These are phyloP conservation scores for Euschistus heros DNA, from an alignment of 1,140 invertebrate genomes.

Conservation along the genomic window DNA sequence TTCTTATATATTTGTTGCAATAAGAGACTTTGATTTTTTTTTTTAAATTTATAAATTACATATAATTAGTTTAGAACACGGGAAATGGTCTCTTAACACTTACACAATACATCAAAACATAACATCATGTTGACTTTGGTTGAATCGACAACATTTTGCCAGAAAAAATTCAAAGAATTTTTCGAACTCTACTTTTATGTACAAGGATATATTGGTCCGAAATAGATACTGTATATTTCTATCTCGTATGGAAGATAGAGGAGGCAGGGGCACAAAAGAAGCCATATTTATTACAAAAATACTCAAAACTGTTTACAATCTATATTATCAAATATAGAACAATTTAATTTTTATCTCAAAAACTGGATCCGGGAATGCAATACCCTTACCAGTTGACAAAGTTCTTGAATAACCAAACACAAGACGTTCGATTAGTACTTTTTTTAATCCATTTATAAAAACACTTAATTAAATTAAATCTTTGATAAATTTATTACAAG, in stretches of 20 bases:
- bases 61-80: slow-evolving; percentile 1
- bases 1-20: neutral
- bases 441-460: neutral
- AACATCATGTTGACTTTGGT: neutral
- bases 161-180: neutral
- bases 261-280: neutral
- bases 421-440: neutral
- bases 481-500: neutral
- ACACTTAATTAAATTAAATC: neutral
- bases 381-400: neutral
- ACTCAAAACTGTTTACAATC: neutral
- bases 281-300: neutral
- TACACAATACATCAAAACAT: neutral
- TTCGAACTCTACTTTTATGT: neutral
- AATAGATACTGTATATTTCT: slow-evolving; percentile 6
- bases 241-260: slow-evolving; percentile 6
- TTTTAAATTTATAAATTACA: neutral
- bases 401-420: neutral
- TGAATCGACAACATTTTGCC: neutral
- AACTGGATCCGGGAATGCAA: neutral
- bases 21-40: neutral
- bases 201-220: slow-evolving; percentile 8
- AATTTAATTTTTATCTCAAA: neutral
- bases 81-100: neutral
- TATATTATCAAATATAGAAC: slow-evolving; percentile 1